Base-by-base conservation (phyloP, 2,888 invertebrate genomes). In the Idaea straminata region DNA sequence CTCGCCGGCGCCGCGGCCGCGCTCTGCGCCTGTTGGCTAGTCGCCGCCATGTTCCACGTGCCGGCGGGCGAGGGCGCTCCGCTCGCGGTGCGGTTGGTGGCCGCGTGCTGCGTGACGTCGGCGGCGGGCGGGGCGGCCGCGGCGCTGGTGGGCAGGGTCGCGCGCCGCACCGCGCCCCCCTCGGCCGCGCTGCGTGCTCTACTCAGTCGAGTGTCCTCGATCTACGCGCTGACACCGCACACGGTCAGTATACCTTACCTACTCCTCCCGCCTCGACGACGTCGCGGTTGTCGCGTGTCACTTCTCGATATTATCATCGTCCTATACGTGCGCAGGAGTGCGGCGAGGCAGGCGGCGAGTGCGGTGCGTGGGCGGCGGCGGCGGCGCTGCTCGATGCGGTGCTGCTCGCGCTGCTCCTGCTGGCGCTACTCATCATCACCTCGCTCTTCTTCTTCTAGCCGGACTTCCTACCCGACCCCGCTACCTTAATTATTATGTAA, bases 1-100 rank as follows among this genome's bases (percentile, higher is more conserved):
- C 82, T 89, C n/a, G 86, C 84, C 15, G 89, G 86, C 0, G 76
- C 80, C 59, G 85, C 90, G 2, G 82, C 91, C 0, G 80, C 89
- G 65, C 79, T 76, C 5, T 76, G 86, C 2, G 80, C 88, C 0
- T 69, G 89, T 0, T 91, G 90, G 91, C 67, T 91, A 74, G 76
- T 83, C 61, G 76, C 86, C 5, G 83, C 83, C 65, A 73, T 85
- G 68, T 72, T 74, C 59, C 84, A 84, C 25, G 69, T 89, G 70
- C 85, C 88, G 64, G 78, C 82, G 36, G 66, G 79, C 57, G 65
- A 61, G 34, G 63, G 77, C 59, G 65, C 77, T n/a, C 83, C 83
- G 73, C 74, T 74, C 68, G 68, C 72, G 67, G 35, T 85, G 74
- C 15, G 70, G 10, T 70, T 81, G 69, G 69, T 78, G 76, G 71